Base-by-base conservation (phyloP, 2,888 invertebrate species). In the Chironomus riparius region DNA sequence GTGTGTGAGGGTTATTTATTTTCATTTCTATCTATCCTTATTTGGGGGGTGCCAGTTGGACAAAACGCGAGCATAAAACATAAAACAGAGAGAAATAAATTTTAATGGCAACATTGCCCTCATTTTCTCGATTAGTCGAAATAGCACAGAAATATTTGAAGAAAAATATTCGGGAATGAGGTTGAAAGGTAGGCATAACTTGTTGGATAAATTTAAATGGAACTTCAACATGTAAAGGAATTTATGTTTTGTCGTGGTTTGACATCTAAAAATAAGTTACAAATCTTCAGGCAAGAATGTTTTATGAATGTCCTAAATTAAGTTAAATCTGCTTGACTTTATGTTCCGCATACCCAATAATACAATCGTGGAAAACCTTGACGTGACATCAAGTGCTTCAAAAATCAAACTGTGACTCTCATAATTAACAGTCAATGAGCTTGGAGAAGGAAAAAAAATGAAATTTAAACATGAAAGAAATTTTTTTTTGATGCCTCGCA, bases 371-470 rank as follows among this genome's bases (percentile, higher is more conserved):
- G 1, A 38, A 38, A 38, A 38, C 38, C 38, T 38, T 38, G 38
- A 38, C 69, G 69, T 69, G 69, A 69, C 38, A 69, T 18, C 38
- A 69, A 47, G 47, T 47, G 69, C 47, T 69, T 47, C 69, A 69
- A 38, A 50, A 18, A 68, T 22, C 24, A 68, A 69, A 69, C 18
- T 21, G 47, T 18, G 56, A 15, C 12, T 70, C 21, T 21, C 47
- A 70, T 70, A 70, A 70, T 70, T 70, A 10, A 21, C 18, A 70
- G 70, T 70, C 47, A 21, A 70, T 70, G 70, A 68, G 15, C 28
- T 28, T 18, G 15, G 47, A 38, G 24, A 47, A 70, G 10, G 15
- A 12, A 47, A 38, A 13, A 68, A 56, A 18, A 65, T 65, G 22
- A 65, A 21, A 65, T 13, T n/a, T 5, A 56, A 18, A 56, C n/a